Percentiles rank a stretch among this genome's conserved stretches.
phyloP scores from a whole-genome alignment of 2,797 vertebrate species.

The Melanotaenia trifasciata region DNA sequence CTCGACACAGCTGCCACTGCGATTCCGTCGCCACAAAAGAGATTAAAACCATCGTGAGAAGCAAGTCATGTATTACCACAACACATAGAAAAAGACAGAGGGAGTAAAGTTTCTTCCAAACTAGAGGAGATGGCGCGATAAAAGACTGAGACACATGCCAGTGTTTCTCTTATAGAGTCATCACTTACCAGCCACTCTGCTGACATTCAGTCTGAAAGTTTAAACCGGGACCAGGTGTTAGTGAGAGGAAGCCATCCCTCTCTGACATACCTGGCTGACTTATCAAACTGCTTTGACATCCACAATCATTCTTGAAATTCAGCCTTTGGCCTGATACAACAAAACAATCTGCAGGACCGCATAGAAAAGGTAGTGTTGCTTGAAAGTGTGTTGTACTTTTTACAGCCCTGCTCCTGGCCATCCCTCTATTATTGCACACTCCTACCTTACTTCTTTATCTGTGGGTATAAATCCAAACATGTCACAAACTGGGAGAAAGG shows the following conservation, averaged over 20 bases:
- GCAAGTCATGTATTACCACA: constrained; percentile 49
- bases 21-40: constrained; percentile 62
- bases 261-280: constrained; percentile 56
- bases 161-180: constrained; percentile 61
- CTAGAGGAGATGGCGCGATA: constrained; percentile 63
- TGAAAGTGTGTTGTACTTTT: constrained; percentile 21
- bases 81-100: constrained; percentile 46
- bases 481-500: constrained; percentile 24
- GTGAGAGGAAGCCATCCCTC: constrained; percentile 47
- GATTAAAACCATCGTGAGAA: constrained; percentile 72
- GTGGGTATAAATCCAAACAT: constrained; percentile 36
- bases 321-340: constrained; percentile 26
- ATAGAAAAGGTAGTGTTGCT: constrained; percentile 24
- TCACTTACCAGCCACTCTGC: constrained; percentile 62
- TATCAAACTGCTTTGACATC: constrained; percentile 50
- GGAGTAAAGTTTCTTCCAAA: constrained; percentile 67
- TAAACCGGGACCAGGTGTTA: constrained; percentile 57
- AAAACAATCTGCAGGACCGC: constrained; percentile 16
- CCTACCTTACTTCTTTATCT: constrained; percentile 23
- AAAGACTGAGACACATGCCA: constrained; percentile 45
- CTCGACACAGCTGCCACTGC: constrained; percentile 58
- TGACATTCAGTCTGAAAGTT: constrained; percentile 57
- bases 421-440: constrained; percentile 16
- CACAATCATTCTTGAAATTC: constrained; percentile 48
- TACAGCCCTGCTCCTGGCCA: constrained; percentile 6